Conservation (phyloP, 2,113 vertebrate genomes). For the Clupea harengus region DNA sequence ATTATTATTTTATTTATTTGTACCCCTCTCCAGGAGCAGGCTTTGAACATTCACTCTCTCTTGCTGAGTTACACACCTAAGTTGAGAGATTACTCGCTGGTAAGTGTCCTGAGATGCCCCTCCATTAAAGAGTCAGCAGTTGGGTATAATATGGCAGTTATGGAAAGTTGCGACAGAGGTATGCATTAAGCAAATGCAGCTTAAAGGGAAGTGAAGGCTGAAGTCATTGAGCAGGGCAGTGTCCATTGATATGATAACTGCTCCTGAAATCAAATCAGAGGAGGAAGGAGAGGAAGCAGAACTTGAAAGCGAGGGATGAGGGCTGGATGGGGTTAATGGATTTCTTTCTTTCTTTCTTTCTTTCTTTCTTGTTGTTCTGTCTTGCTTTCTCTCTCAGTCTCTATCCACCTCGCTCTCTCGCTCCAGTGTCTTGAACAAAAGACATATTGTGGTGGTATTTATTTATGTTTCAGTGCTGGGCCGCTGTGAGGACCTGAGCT, state of each 20-base stretch:
- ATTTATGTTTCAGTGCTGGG: background rate
- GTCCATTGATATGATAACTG: background rate
- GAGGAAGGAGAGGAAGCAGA: background rate
- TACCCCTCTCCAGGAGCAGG: too few species aligned
- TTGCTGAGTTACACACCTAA: too few species aligned
- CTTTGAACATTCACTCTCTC: too few species aligned
- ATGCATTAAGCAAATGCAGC: background rate
- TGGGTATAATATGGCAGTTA: too few species aligned
- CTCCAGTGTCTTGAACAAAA: background rate
- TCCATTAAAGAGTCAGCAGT: too few species aligned
- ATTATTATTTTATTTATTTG: too few species aligned
- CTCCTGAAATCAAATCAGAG: background rate
- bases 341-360: constrained; percentile 18
- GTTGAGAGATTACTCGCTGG: too few species aligned
- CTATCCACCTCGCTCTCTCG: background rate
- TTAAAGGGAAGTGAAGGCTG: background rate
- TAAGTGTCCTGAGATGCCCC: too few species aligned
- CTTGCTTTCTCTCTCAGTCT: background rate
- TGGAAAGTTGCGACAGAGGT: background rate
- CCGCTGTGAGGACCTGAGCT: background rate
- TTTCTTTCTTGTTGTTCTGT: background rate
- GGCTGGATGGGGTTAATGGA: background rate
- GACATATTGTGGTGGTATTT: background rate
- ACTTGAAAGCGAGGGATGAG: too few species aligned
- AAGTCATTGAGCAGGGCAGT: background rate